These are phyloP conservation scores for Cebuella pygmaea DNA, from an alignment of 2,797 vertebrate genomes.

Conservation along the genomic window DNA sequence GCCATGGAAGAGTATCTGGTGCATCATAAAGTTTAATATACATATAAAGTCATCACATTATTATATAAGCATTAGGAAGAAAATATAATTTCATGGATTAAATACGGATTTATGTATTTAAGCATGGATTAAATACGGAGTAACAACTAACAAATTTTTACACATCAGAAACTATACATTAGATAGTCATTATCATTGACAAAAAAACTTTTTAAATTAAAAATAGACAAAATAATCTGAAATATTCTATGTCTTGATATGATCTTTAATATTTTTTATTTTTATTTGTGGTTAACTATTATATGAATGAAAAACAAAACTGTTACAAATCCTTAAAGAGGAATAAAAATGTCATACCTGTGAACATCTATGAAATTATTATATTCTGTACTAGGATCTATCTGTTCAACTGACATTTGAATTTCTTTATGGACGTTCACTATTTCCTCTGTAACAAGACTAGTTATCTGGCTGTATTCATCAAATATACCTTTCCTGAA, in stretches of 20 bases:
- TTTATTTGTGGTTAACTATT: constrained; percentile 43
- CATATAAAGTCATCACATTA: neutral
- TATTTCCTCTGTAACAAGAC: constrained; percentile 95
- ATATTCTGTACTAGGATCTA: constrained; percentile 94
- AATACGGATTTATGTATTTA: neutral
- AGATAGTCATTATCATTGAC: constrained; percentile 26
- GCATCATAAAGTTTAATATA: constrained; percentile 13
- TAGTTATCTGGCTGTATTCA: constrained; percentile 97
- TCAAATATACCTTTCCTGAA: constrained; percentile 94
- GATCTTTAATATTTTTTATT: neutral
- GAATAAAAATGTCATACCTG: constrained; percentile 86
- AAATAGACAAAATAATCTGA: constrained; percentile 20
- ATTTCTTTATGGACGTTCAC: constrained; percentile 96
- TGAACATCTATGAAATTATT: constrained; percentile 94
- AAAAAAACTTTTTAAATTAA: constrained; percentile 53
- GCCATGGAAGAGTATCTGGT: neutral
- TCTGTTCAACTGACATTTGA: constrained; percentile 92
- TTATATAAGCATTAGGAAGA: constrained; percentile 26
- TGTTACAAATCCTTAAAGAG: constrained; percentile 8
- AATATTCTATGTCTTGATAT: constrained; percentile 5
- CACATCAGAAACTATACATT: constrained; percentile 23
- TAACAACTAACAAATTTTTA: neutral
- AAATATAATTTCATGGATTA: constrained; percentile 17
- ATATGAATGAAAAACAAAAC: neutral
- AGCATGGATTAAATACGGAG: neutral